A percentile compares a stretch with the other conserved stretches of the same genome.
Conservation (phyloP, 2,888 invertebrate genomes). For the Drosophila paramelanica region DNA sequence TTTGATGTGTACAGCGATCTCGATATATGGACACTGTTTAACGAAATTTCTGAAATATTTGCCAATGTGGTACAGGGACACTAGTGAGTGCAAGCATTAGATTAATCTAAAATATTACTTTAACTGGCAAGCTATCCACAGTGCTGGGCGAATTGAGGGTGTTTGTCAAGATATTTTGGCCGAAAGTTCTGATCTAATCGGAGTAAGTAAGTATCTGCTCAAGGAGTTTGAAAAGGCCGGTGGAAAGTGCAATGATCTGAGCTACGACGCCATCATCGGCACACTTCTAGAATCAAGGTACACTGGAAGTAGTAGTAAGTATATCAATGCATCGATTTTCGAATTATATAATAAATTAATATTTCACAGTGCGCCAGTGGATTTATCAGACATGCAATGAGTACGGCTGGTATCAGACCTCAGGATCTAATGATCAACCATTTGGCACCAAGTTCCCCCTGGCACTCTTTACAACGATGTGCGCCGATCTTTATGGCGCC, state of each 20-base stretch:
- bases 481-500: conserved; percentile 78
- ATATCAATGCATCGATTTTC: background rate
- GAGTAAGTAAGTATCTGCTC: conserved; percentile 68
- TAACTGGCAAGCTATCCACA: conserved; percentile 21
- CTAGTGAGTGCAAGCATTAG: conserved; percentile 54
- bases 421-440: conserved; percentile 87
- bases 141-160: conserved; percentile 74
- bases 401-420: conserved; percentile 93
- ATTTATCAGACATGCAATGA: conserved; percentile 94
- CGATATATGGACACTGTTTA: conserved; percentile 82
- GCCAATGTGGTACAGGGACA: conserved; percentile 83
- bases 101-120: background rate
- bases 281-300: conserved; percentile 56
- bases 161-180: conserved; percentile 74
- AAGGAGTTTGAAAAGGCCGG: conserved; percentile 37
- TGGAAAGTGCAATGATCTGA: conserved; percentile 72
- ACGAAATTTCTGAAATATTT: conserved; percentile 81
- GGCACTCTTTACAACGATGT: conserved; percentile 71
- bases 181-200: conserved; percentile 71
- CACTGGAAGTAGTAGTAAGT: conserved; percentile 71
- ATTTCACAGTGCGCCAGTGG: conserved; percentile 88
- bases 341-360: background rate
- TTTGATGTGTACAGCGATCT: conserved; percentile 56
- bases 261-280: conserved; percentile 69
- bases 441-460: conserved; percentile 84